These are phyloP conservation scores for Chrysaora quinquecirrha DNA, from an alignment of 30 jellyfish, hydroid and myxozoan genomes.

Conservation along the genomic window DNA sequence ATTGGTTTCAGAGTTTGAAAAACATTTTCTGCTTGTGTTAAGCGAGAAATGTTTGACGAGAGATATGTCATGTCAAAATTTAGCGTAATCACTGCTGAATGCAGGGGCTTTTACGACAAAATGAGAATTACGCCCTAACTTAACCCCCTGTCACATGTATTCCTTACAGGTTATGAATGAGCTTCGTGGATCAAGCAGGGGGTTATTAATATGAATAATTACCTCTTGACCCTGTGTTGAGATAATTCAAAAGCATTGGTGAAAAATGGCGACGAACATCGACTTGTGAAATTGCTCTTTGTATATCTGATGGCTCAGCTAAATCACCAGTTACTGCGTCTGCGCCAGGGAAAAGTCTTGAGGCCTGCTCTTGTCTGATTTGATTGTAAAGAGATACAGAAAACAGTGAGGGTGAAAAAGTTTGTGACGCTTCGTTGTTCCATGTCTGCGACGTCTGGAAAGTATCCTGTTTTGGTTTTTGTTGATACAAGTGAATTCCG, in stretches of 20 bases:
- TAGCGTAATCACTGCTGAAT: no score
- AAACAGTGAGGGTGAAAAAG: conserved; percentile 27
- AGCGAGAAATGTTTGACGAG: no score
- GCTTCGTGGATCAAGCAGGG: no score
- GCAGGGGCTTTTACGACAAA: no score
- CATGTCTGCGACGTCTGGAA: neutral
- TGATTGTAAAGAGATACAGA: conserved; percentile 57
- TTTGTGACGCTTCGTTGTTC: conserved; percentile 1
- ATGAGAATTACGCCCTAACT: no score
- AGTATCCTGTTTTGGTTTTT: conserved; percentile 13
- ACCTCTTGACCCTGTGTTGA: conserved; percentile 61
- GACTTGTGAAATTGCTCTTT: conserved; percentile 46
- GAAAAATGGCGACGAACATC: conserved; percentile 72
- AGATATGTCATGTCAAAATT: no score
- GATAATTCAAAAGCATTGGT: conserved; percentile 65
- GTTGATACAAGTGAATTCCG: conserved; percentile 51
- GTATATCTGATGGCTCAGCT: conserved; percentile 69
- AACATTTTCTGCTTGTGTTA: no score
- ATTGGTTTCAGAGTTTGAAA: no score
- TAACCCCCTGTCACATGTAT: no score
- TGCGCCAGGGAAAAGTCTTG: conserved; percentile 34
- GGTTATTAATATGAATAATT: neutral
- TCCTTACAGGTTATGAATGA: no score
- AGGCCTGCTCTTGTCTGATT: conserved; percentile 54
- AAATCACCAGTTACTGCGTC: conserved; percentile 61